Evolutionary conservation across 2,888 invertebrate genomes (phyloP), one percentile per base, ranked within the genome.

Genomic region (Caenorhabditis sp.): DNA sequence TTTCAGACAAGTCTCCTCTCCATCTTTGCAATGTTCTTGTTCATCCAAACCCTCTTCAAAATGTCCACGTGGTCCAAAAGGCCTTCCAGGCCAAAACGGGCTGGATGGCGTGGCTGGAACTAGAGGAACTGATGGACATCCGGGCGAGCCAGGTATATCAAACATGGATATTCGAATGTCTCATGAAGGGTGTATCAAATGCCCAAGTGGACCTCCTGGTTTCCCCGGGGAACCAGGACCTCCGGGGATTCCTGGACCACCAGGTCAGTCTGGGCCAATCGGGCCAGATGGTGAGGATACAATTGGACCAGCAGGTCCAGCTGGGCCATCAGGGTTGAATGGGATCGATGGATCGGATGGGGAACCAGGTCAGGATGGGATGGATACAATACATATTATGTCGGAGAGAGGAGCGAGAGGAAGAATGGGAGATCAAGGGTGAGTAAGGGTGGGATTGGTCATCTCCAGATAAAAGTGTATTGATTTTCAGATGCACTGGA

Each of bases 41-140:
- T 67, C 67, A 8, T 26, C 58, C 7, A 52, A 52, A 52, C 26
- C 2, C 1, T 56, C 25, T 25, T 5, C 25, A 17, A 56, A 25
- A 38, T 72, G 71, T 21, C 71, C 64, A 20, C 64, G 60, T 3
- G 71, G 71, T 38, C 67, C 67, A 20, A 56, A 25, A 54, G 71
- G 71, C 5, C 43, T 59, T 14, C 67, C 63, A 38, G 71, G 71
- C 10, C 63, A 67, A 58, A 63, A 57, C 26, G 71, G 71, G 17
- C 57, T 31, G 10, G 59, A 59, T 53, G 71, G 71, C 20, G 31
- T 63, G 0, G 67, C 71, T 0, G 71, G 71, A 31, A 23, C 23
- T 0, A 12, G 5, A 60, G 67, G 27, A 56, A 59, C 1, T 59
- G 71, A 63, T 59, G 71, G 27, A 38, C n/a, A 26, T 59, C 62